Percentiles rank a stretch among this genome's conserved stretches.
Evolutionary conservation across 1,140 invertebrate genomes (phyloP).

Genomic region (Dreissena rostriformis): DNA sequence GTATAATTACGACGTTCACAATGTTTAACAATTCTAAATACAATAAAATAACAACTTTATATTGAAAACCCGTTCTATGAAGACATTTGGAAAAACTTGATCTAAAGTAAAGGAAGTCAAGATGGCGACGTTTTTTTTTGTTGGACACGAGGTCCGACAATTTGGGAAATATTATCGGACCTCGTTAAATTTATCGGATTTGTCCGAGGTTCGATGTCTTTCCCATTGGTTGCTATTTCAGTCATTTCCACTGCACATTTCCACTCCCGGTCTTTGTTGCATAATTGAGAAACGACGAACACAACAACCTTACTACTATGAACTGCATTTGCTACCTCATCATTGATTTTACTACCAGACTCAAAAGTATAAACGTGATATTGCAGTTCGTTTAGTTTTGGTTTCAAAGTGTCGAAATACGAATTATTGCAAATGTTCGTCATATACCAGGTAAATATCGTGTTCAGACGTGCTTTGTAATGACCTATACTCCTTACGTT

Average conservation of each 20-base stretch:
- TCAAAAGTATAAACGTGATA: neutral
- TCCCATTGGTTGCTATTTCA: no score
- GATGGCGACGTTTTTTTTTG: no score
- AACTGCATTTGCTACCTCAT: conserved; percentile 12
- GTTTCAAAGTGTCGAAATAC: conserved; percentile 22
- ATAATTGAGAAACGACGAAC: conserved; percentile 16
- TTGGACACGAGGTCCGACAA: no score
- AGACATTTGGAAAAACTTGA: no score
- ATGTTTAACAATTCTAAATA: no score
- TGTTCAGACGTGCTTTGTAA: neutral
- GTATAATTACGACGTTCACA: no score
- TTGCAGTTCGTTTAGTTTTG: neutral
- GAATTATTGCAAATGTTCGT: neutral
- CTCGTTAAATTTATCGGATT: no score
- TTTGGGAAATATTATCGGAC: no score
- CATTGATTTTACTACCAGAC: conserved; percentile 9
- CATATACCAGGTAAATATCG: conserved; percentile 4
- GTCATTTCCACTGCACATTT: conserved; percentile 30
- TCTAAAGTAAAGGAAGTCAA: no score
- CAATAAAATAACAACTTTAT: no score
- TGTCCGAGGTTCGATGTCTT: no score
- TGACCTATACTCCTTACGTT: neutral
- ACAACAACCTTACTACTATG: conserved; percentile 18
- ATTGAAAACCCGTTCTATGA: no score
- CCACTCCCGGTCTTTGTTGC: conserved; percentile 18